phyloP scores from a whole-genome alignment of 2,888 invertebrate genomes.

The Drosophila subquinaria region DNA sequence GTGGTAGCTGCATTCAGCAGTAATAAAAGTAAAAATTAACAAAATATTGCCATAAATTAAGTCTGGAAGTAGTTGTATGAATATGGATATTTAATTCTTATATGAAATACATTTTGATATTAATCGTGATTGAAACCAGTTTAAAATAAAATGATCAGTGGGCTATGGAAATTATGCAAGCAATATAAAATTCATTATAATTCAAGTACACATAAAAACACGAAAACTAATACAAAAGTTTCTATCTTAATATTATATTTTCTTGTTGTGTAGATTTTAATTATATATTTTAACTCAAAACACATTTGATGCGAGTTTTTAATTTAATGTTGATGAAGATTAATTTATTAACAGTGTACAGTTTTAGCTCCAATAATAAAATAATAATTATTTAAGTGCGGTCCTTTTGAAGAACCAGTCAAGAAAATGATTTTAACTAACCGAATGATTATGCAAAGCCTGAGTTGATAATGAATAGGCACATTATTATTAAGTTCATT shows the following conservation, averaged over 20 bases:
- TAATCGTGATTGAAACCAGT: conserved; percentile 9
- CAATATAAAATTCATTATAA: conserved; percentile 6
- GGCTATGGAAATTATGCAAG: neutral
- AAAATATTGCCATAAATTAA: neutral
- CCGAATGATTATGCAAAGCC: too few relatives aligned
- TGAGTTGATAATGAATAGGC: too few relatives aligned
- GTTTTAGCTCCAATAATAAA: neutral
- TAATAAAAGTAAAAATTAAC: conserved; percentile 4
- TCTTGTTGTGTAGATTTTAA: neutral
- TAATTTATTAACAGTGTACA: neutral
- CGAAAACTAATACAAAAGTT: neutral
- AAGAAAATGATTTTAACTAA: neutral
- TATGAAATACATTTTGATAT: neutral
- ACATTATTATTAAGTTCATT: too few relatives aligned
- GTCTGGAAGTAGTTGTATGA: conserved; percentile 4
- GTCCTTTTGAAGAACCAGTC: neutral
- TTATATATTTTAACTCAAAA: neutral
- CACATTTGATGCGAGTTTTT: neutral
- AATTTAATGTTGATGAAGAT: neutral
- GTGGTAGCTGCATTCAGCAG: conserved; percentile 6
- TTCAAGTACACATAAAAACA: conserved; percentile 8
- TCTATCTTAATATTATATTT: neutral
- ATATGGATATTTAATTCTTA: conserved; percentile 10
- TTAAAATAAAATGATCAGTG: too few relatives aligned
- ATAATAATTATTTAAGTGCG: too few relatives aligned